Percentiles rank a stretch among this genome's conserved stretches.
These are phyloP conservation scores for Xenops minutus DNA, from an alignment of 2,797 vertebrate genomes.

Conservation along the genomic window DNA sequence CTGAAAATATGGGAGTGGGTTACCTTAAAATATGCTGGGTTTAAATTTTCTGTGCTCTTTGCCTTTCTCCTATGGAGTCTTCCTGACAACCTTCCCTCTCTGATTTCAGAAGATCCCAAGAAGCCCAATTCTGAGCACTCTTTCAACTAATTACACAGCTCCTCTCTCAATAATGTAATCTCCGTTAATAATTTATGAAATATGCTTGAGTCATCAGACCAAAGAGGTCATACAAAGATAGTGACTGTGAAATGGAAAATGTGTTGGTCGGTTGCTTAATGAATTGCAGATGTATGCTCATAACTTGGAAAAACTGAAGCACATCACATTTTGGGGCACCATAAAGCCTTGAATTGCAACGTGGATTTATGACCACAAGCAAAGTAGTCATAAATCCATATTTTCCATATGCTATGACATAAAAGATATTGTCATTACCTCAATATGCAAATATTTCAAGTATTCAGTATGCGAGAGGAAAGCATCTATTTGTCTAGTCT, in stretches of 20 bases:
- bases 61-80: neutral
- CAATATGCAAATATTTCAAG: conserved; percentile 44
- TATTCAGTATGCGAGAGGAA: neutral
- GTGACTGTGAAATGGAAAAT: conserved; percentile 20
- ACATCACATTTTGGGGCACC: neutral
- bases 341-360: neutral
- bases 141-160: neutral
- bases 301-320: neutral
- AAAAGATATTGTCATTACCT: conserved; percentile 1
- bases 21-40: neutral
- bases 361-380: conserved; percentile 8
- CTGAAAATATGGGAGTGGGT: neutral
- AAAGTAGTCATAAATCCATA: neutral
- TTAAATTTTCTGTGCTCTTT: neutral
- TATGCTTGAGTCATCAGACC: conserved; percentile 20
- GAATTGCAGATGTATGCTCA: conserved; percentile 14
- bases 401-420: neutral
- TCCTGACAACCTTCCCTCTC: neutral
- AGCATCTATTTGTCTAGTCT: neutral
- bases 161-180: neutral
- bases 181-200: conserved; percentile 24
- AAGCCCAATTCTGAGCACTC: neutral
- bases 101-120: neutral
- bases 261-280: neutral
- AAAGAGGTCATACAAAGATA: conserved; percentile 11